phyloP scores from a whole-genome alignment of 2,113 vertebrate genomes.

The Myrmophylax atrothorax region DNA sequence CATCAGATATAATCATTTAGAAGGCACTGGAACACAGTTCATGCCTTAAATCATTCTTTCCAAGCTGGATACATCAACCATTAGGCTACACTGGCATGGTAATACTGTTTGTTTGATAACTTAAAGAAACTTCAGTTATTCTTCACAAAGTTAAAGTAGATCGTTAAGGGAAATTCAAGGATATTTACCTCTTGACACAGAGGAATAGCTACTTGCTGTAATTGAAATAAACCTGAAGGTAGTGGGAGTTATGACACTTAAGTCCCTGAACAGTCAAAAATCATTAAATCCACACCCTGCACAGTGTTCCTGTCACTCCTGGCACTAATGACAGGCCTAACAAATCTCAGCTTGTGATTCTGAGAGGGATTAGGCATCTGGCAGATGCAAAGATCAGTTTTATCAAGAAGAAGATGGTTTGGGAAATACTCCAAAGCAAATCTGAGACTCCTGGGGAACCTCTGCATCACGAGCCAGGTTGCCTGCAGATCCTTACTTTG shows the following conservation, averaged over 20 bases:
- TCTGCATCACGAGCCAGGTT: accelerated
- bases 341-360: not conserved
- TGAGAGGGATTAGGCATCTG: not conserved
- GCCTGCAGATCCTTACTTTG: not conserved
- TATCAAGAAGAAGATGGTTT: not conserved
- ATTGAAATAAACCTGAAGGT: not conserved
- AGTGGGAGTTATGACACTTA: not conserved
- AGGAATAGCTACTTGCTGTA: not conserved
- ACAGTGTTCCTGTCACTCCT: not conserved
- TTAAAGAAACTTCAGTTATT: not conserved
- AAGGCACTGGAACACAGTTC: not conserved
- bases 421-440: not conserved
- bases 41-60: not conserved
- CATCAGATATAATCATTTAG: not conserved
- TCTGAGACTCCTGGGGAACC: not conserved
- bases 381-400: not conserved
- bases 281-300: not conserved
- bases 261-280: not conserved
- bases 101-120: not conserved
- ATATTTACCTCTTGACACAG: not conserved
- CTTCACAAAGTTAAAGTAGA: not conserved
- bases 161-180: not conserved
- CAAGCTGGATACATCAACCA: not conserved
- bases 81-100: not conserved
- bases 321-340: not conserved